phyloP scores from a whole-genome alignment of 2,888 invertebrate species.

The Orchestes rusci region DNA sequence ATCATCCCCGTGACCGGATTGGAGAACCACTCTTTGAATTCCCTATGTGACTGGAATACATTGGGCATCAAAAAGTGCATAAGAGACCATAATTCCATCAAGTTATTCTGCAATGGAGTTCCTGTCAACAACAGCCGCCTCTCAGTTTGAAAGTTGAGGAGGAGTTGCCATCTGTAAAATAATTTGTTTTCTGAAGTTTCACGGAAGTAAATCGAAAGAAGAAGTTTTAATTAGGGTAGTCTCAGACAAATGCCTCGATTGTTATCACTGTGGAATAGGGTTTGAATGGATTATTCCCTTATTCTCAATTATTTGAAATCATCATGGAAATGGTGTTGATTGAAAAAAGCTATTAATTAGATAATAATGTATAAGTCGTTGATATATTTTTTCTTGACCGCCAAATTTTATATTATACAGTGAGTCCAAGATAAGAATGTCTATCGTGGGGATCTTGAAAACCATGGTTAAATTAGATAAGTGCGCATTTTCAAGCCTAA shows the following conservation, averaged over 20 bases:
- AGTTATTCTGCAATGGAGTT: slow-evolving; percentile 91
- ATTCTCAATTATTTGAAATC: slow-evolving; percentile 5
- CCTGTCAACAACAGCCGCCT: slow-evolving; percentile 86
- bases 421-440: too few relatives aligned
- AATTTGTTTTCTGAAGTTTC: neutral
- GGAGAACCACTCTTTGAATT: slow-evolving; percentile 98
- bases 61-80: slow-evolving; percentile 99
- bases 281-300: slow-evolving; percentile 3
- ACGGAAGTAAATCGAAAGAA: neutral
- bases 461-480: too few relatives aligned
- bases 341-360: too few relatives aligned
- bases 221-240: neutral
- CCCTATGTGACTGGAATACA: slow-evolving; percentile 91
- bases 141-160: slow-evolving; percentile 90
- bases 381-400: too few relatives aligned
- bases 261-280: slow-evolving; percentile 39
- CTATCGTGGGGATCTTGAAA: too few relatives aligned
- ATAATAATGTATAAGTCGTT: too few relatives aligned
- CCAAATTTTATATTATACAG: too few relatives aligned
- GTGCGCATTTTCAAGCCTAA: too few relatives aligned
- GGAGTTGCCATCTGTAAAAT: slow-evolving; percentile 66
- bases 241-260: slow-evolving; percentile 42
- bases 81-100: slow-evolving; percentile 95
- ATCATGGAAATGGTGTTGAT: too few relatives aligned
- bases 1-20: slow-evolving; percentile 96